phyloP scores from a whole-genome alignment of 2,797 vertebrate genomes.

The Chaetodon trifasciatus region DNA sequence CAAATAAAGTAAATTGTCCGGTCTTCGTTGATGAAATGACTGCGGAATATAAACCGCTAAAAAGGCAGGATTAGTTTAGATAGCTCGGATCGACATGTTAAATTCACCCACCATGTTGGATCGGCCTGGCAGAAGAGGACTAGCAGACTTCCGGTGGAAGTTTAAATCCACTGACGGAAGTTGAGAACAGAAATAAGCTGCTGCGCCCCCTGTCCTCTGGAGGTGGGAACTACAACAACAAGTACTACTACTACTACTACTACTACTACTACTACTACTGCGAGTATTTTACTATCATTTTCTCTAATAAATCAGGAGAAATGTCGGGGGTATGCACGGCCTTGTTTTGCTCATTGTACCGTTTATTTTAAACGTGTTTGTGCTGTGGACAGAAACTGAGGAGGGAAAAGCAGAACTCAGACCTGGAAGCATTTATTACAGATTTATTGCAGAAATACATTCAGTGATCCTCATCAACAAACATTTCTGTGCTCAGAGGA shows the following conservation, averaged over 20 bases:
- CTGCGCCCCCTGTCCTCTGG: constrained; percentile 12
- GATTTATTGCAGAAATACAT: constrained; percentile 48
- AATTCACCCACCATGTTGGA: constrained; percentile 90
- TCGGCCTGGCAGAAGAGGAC: constrained; percentile 85
- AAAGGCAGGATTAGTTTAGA: constrained; percentile 68
- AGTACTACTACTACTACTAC: too few species aligned
- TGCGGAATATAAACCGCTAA: accelerated
- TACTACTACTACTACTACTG: too few species aligned
- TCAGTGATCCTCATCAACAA: constrained; percentile 18
- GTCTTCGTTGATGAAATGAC: accelerated
- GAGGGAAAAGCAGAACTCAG: neutral
- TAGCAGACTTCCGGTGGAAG: constrained; percentile 69
- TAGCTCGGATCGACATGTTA: neutral
- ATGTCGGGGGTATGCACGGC: neutral
- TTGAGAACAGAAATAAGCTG: neutral
- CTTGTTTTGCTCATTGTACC: too few species aligned
- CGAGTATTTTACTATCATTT: neutral
- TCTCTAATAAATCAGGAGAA: neutral
- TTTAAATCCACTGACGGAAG: constrained; percentile 65
- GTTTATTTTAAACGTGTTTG: too few species aligned
- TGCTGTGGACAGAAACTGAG: neutral
- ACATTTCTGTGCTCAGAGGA: constrained; percentile 7
- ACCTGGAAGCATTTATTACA: constrained; percentile 11
- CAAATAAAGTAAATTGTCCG: accelerated
- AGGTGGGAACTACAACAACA: constrained; percentile 42